Conservation (phyloP, 2,888 invertebrate species). For the Drosophila buzzatii region DNA sequence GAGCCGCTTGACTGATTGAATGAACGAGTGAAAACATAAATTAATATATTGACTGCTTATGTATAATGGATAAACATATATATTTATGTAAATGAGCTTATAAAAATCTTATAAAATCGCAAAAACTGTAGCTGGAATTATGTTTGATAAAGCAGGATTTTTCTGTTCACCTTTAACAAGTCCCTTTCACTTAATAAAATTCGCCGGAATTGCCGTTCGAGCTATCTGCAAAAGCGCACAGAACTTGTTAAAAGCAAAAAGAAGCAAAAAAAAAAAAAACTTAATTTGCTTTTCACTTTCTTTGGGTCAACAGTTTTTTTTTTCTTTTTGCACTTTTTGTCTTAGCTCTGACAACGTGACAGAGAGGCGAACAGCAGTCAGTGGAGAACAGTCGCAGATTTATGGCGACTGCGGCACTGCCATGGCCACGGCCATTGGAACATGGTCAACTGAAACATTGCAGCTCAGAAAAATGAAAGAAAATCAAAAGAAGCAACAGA, state of each 20-base stretch:
- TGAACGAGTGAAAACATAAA: conserved; percentile 23
- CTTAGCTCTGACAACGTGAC: conserved; percentile 29
- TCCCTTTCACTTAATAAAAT: conserved; percentile 48
- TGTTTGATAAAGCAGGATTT: conserved; percentile 12
- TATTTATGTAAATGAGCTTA: not conserved
- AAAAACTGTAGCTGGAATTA: not conserved
- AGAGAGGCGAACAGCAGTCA: conserved; percentile 8
- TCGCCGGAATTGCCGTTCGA: conserved; percentile 26
- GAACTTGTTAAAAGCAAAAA: conserved; percentile 48
- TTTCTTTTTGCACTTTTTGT: conserved; percentile 1
- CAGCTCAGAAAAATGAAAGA: conserved; percentile 13
- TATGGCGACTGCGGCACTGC: conserved; percentile 40
- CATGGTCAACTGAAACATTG: conserved; percentile 52
- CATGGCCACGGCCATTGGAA: conserved; percentile 57
- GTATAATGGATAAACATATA: not conserved
- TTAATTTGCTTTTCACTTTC: conserved; percentile 49
- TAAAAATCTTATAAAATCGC: not conserved
- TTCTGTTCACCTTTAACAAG: not conserved
- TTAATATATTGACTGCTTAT: conserved; percentile 17
- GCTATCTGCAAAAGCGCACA: conserved; percentile 21
- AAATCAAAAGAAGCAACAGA: not conserved
- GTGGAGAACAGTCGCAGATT: conserved; percentile 7
- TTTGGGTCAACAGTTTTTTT: conserved; percentile 41
- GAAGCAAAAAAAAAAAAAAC: conserved; percentile 18
- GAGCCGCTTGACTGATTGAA: conserved; percentile 49